These are phyloP conservation scores for Kryptopterus vitreolus DNA, from an alignment of 2,797 vertebrate genomes.

Conservation along the genomic window DNA sequence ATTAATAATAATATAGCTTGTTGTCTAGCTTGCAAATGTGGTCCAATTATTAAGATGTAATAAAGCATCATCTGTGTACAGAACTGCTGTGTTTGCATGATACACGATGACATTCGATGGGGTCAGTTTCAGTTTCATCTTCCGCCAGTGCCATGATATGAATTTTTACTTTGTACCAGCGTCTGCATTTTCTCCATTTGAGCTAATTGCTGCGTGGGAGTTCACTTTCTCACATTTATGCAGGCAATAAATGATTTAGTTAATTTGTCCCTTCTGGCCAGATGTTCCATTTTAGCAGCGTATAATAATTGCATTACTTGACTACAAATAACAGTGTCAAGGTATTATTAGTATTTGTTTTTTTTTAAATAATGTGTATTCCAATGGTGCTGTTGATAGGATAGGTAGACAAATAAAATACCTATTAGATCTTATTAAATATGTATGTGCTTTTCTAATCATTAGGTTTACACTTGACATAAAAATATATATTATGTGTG, in stretches of 20 bases:
- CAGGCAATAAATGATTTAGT: conserved; percentile 4
- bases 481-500: no score
- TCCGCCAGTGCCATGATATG: background rate
- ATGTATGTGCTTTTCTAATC: background rate
- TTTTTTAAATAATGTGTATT: conserved; percentile 1
- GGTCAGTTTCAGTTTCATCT: conserved; percentile 1
- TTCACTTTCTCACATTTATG: conserved; percentile 17
- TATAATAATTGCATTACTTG: conserved; percentile 1
- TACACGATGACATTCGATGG: background rate
- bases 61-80: background rate
- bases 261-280: conserved; percentile 22
- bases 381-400: background rate
- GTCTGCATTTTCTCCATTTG: conserved; percentile 3
- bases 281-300: background rate
- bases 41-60: background rate
- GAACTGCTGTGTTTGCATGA: background rate
- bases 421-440: background rate
- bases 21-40: background rate
- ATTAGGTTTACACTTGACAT: background rate
- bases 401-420: background rate
- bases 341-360: background rate
- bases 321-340: conserved; percentile 5
- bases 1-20: background rate
- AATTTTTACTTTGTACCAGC: conserved; percentile 1
- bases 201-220: conserved; percentile 24